Evolutionary conservation across 2,888 invertebrate genomes (phyloP), one percentile per base, ranked within the genome.

Genomic region (Tachina lurida): DNA sequence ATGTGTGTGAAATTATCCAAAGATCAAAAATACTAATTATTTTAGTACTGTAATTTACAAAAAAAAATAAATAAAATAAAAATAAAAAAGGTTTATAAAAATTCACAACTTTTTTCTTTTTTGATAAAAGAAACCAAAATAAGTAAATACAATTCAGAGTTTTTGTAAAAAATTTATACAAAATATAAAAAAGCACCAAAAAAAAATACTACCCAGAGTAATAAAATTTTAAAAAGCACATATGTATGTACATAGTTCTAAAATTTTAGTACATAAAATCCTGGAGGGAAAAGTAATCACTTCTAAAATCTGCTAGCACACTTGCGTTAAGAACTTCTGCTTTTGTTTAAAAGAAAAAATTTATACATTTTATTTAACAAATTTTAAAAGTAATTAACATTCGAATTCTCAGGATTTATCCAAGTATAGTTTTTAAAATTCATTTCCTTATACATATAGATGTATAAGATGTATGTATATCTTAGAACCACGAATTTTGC

Each of bases 11-110:
- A 54, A 77, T 17, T 17, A 15, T 10, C 65, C 31, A 62, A 47
- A 22, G 10, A 70, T 19, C 39, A 43, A 17, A 76, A 77, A 84
- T 88, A 88, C 88, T 88, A 88, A 88, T 86, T 84, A 80, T 84
- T 86, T 88, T 88, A 88, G 88, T 88, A 88, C 71, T 73, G 75
- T 47, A 60, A 47, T 52, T 77, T 56, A 13, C 71, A 70, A 10
- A 67, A 60, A 22, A 76, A 71, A 58, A 45, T 9, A 60, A 70
- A 83, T 15, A 31, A 70, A 77, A 68, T 70, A 54, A 49, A 65
- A 22, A 62, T n/a, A 65, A 70, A 70, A 68, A 65, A 84, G 83
- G 84, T 87, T 80, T 71, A 84, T 41, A 31, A 31, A 31, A 31
- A 31, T 31, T 31, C 31, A 31, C 5, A 31, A 52, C 31, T 68